Conservation (phyloP, 2,113 vertebrate species). For the Eulemur macaco region DNA sequence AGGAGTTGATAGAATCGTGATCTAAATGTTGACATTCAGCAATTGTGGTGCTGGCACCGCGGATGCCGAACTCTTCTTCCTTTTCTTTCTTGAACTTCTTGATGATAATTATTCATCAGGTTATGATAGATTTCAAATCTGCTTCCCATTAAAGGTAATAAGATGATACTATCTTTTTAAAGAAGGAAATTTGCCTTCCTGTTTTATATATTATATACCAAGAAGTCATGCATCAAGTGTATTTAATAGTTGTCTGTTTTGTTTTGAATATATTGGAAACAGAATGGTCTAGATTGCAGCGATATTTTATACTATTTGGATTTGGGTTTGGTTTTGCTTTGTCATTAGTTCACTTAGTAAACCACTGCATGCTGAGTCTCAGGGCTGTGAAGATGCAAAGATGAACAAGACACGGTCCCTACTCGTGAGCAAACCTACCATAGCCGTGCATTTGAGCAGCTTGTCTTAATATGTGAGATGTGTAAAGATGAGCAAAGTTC, state of each 20-base stretch:
- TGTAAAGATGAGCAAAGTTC: not conserved
- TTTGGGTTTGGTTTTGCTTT: not conserved
- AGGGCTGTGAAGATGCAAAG: not conserved
- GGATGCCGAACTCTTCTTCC: not conserved
- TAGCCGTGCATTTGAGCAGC: not conserved
- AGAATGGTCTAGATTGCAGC: not conserved
- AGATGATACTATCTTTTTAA: slow-evolving; percentile 31
- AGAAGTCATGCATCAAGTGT: not conserved
- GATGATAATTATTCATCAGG: slow-evolving; percentile 56
- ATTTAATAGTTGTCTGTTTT: not conserved
- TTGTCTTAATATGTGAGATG: not conserved
- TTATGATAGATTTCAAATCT: slow-evolving; percentile 52
- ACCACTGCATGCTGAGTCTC: not conserved
- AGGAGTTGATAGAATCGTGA: not conserved
- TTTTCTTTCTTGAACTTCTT: slow-evolving; percentile 40
- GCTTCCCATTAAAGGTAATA: slow-evolving; percentile 52
- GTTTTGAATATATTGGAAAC: slow-evolving; percentile 31
- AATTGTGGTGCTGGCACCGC: not conserved
- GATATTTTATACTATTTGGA: not conserved
- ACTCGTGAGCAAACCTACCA: not conserved
- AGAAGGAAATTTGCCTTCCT: slow-evolving; percentile 25
- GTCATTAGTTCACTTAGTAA: not conserved
- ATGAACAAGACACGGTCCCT: not conserved
- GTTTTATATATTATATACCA: not conserved
- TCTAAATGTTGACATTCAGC: not conserved